phyloP scores from a whole-genome alignment of 1,140 invertebrate species.

The Drosophila hydei region DNA sequence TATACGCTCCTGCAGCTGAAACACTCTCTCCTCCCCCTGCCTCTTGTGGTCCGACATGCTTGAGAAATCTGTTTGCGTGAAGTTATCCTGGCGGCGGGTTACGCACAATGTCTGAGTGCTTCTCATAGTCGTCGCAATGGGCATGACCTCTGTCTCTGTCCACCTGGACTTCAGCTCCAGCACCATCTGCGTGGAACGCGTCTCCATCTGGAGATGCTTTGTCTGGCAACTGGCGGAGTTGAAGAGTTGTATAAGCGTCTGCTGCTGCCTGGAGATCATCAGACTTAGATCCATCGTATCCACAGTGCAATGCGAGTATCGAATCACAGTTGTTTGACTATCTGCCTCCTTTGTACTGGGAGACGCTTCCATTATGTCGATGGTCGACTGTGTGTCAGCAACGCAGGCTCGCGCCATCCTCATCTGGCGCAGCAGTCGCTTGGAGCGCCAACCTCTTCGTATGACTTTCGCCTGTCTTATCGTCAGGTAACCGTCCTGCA shows the following conservation, averaged over 20 bases:
- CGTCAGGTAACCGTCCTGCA: slow-evolving; percentile 27
- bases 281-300: slow-evolving; percentile 41
- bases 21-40: background rate
- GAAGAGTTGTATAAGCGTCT: slow-evolving; percentile 18
- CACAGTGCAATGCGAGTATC: background rate
- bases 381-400: background rate
- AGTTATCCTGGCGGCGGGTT: background rate
- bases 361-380: background rate
- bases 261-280: slow-evolving; percentile 28
- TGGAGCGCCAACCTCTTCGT: background rate
- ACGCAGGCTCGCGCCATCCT: background rate
- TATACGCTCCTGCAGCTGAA: background rate
- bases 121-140: background rate
- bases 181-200: slow-evolving; percentile 21
- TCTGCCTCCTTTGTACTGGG: background rate
- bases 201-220: background rate
- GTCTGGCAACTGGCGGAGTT: slow-evolving; percentile 26
- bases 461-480: slow-evolving; percentile 21
- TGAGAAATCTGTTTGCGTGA: slow-evolving; percentile 32
- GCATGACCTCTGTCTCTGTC: slow-evolving; percentile 21
- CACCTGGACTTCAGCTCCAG: background rate
- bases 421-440: background rate
- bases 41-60: background rate
- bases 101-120: background rate
- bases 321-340: slow-evolving; percentile 12